phyloP scores from a whole-genome alignment of 2,113 vertebrate genomes.

The Urocolius indicus region DNA sequence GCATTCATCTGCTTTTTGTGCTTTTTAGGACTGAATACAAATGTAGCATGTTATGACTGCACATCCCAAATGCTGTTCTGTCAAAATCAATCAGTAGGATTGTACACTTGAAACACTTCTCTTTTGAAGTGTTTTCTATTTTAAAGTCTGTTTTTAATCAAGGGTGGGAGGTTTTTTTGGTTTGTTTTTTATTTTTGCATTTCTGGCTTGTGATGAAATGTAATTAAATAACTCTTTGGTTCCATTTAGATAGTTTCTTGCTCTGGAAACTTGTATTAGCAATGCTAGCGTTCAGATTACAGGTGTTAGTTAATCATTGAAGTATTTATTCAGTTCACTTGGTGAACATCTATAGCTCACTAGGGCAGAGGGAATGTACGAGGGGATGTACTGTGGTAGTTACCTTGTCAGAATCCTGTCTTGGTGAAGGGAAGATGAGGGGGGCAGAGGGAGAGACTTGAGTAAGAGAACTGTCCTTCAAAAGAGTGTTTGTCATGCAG shows the following conservation, averaged over 20 bases:
- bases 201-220: background rate
- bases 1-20: background rate
- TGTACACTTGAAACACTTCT: background rate
- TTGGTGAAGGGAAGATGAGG: background rate
- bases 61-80: background rate
- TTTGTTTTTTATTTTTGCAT: background rate
- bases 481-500: background rate
- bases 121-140: conserved; percentile 11
- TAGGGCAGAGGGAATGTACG: background rate
- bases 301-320: background rate
- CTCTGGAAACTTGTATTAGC: background rate
- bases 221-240: background rate
- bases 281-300: background rate
- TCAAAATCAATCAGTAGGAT: background rate
- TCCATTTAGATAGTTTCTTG: background rate
- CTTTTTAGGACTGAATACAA: background rate
- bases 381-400: too few species aligned
- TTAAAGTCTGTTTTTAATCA: background rate
- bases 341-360: background rate
- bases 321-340: background rate
- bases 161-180: too few species aligned
- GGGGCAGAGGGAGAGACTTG: background rate
- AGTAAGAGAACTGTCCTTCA: background rate
- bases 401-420: background rate
- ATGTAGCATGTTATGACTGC: background rate